A percentile compares a stretch with the other conserved stretches of the same genome.
Conservation (phyloP, 2,888 invertebrate species). For the Scaptodrosophila latifasciaeformis region DNA sequence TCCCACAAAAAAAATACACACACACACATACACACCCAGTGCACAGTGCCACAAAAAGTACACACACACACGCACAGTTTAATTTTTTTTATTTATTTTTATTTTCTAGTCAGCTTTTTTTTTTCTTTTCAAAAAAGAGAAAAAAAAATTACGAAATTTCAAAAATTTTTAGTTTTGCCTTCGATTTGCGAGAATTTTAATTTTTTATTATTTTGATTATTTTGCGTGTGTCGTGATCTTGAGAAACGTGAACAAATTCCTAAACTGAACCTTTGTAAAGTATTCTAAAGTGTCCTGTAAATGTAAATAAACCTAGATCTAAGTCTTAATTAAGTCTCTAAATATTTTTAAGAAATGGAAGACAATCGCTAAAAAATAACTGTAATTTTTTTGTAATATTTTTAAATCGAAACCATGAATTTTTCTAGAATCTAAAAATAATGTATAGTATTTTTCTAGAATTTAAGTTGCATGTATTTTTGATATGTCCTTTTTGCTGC, state of each 20-base stretch:
- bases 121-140: slow-evolving; percentile 48
- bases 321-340: slow-evolving; percentile 44
- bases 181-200: slow-evolving; percentile 9
- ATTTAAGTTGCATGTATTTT: slow-evolving; percentile 38
- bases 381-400: not conserved
- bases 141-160: slow-evolving; percentile 37
- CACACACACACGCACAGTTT: slow-evolving; percentile 17
- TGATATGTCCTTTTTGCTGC: slow-evolving; percentile 47
- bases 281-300: slow-evolving; percentile 54
- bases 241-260: slow-evolving; percentile 26
- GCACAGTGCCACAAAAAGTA: slow-evolving; percentile 14
- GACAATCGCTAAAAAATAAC: slow-evolving; percentile 28
- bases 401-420: no score
- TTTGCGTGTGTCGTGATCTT: slow-evolving; percentile 10
- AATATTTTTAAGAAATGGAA: slow-evolving; percentile 45
- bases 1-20: slow-evolving; percentile 14
- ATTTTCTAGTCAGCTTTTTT: slow-evolving; percentile 70
- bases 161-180: slow-evolving; percentile 3
- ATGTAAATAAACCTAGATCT: slow-evolving; percentile 60
- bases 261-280: slow-evolving; percentile 50
- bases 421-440: no score
- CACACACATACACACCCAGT: slow-evolving; percentile 22
- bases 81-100: slow-evolving; percentile 26
- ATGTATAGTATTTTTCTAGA: slow-evolving; percentile 44
- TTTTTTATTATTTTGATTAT: slow-evolving; percentile 5